Percentiles rank a stretch among this genome's conserved stretches.
These are phyloP conservation scores for Leuciscus waleckii DNA, from an alignment of 2,797 vertebrate species.

Conservation along the genomic window DNA sequence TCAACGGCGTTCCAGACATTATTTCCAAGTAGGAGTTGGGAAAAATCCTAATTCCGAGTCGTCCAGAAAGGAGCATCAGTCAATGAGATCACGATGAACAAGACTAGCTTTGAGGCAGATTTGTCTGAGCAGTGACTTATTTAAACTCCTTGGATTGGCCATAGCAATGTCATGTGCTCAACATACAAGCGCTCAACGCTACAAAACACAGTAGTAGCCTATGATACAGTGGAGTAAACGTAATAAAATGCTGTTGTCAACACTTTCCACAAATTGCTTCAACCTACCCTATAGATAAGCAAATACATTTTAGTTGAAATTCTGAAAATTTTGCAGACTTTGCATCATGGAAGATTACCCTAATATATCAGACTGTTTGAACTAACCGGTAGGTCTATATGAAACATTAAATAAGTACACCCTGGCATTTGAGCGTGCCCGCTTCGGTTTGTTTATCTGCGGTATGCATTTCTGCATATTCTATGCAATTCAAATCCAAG, in stretches of 20 bases:
- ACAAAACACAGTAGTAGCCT: background rate
- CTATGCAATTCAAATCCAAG: conserved; percentile 39
- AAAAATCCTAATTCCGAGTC: background rate
- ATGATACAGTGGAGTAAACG: background rate
- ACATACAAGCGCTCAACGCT: background rate
- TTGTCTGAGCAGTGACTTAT: background rate
- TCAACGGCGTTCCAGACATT: background rate
- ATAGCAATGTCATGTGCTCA: background rate
- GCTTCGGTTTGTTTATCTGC: conserved; percentile 11
- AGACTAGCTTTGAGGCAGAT: too few relatives aligned
- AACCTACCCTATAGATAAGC: background rate
- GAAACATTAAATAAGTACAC: conserved; percentile 21
- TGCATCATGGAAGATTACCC: background rate
- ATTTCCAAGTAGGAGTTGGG: too few relatives aligned
- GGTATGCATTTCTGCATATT: conserved; percentile 39
- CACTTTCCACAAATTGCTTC: background rate
- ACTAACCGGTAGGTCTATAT: background rate
- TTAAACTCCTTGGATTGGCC: background rate
- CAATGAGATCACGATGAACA: background rate
- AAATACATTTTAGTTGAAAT: background rate
- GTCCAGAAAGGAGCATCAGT: background rate
- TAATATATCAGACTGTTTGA: background rate
- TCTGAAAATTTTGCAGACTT: background rate
- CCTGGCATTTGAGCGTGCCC: background rate
- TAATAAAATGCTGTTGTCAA: background rate